A percentile compares a stretch with the other conserved stretches of the same genome.
phyloP scores from a whole-genome alignment of 2,797 vertebrate genomes.

The Brotogeris chrysoptera region DNA sequence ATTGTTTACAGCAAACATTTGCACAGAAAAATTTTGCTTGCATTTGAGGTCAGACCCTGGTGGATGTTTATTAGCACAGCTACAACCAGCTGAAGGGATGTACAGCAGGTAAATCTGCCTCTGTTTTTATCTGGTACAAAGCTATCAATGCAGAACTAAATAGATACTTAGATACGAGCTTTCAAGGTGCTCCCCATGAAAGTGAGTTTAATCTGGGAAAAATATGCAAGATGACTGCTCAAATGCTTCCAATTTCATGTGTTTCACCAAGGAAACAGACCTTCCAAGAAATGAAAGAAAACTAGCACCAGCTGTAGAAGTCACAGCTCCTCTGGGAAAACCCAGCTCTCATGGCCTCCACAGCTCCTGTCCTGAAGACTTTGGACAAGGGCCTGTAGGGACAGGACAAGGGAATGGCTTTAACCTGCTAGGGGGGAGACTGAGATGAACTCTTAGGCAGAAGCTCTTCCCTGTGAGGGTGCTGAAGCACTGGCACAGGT shows the following conservation, averaged over 20 bases:
- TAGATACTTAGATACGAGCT: neutral
- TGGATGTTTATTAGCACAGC: neutral
- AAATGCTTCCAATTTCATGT: neutral
- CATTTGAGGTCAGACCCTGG: neutral
- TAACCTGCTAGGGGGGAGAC: neutral
- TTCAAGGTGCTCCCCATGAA: neutral
- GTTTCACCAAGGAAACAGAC: neutral
- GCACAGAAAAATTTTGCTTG: neutral
- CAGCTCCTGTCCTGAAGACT: neutral
- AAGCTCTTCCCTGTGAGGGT: neutral
- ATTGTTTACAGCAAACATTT: conserved; percentile 21
- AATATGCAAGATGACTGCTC: neutral
- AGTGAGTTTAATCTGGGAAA: neutral
- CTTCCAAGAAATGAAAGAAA: neutral
- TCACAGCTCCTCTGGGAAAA: neutral
- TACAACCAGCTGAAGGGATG: neutral
- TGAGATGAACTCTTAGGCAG: neutral
- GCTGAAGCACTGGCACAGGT: neutral
- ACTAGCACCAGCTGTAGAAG: neutral
- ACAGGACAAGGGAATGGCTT: neutral
- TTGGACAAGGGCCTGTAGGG: neutral
- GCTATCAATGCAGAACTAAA: neutral
- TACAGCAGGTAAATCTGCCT: neutral
- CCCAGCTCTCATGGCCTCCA: neutral
- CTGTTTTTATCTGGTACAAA: neutral